Evolutionary conservation across 2,888 invertebrate genomes (phyloP), one percentile per base, ranked within the genome.

Genomic region (Stenurella melanura): DNA sequence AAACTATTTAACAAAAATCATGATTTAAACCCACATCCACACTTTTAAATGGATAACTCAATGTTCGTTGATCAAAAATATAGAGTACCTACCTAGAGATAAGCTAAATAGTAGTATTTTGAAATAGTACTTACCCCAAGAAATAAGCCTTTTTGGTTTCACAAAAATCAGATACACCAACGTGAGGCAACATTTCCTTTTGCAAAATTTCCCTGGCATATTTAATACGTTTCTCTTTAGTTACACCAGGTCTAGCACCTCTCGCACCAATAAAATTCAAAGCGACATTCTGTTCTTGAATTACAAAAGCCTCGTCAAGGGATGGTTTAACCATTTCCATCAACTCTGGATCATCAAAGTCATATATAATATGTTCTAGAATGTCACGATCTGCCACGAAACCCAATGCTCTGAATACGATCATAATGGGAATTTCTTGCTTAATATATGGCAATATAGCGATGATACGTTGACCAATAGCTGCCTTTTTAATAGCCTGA

Each of bases 271-370:
- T 99, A 86, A 99, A 99, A 90, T 98, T 99, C 18, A 99, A 91
- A 0, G 99, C 99, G 4, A 99, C 98, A 91, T 96, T 98, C 89
- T 99, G 99, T 88, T 99, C 99, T 90, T 99, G 99, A 83, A 99
- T 98, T 0, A 99, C 99, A 90, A 99, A 99, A 60, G 99, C 99
- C 91, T 99, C 99, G 90, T 99, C 99, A 74, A 99, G 90, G 0
- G 99, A 99, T 0, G 99, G 99, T 89, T 99, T 99, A 10, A 0
- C 98, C 98, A 99, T 99, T 93, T 99, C 99, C 99, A 99, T 99
- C 98, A 99, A 99, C 92, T 99, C 99, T 9, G 98, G 99, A 90
- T 99, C 99, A 90, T 99, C 98, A 90, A 99, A 99, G 88, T 99
- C 99, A 89, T 99, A 99, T 86, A 99, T 99, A 79, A 99, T 99